Evolutionary conservation across 2,797 vertebrate species (phyloP).

Genomic region (Orientallactaga sibirica): DNA sequence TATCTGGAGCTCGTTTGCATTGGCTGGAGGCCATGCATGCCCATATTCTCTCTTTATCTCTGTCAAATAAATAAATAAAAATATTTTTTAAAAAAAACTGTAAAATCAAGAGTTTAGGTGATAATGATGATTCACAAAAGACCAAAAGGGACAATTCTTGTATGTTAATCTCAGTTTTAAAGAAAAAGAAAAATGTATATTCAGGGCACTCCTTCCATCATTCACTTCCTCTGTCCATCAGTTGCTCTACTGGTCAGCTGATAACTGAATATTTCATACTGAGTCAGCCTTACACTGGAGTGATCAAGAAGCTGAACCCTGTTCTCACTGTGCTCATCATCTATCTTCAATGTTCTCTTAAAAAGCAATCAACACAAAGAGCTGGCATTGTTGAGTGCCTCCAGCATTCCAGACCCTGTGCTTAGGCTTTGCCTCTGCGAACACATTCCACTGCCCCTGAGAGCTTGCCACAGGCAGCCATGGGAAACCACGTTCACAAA

Average conservation of each 20-base stretch:
- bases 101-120: background rate
- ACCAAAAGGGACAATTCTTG: background rate
- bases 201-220: background rate
- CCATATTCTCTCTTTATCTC: too few species aligned
- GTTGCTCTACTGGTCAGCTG: background rate
- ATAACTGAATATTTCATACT: background rate
- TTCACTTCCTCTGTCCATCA: background rate
- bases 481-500: too few species aligned
- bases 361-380: background rate
- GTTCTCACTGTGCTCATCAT: background rate
- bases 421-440: background rate
- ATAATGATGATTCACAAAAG: background rate
- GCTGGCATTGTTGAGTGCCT: background rate
- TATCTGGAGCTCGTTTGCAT: background rate
- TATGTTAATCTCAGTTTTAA: background rate
- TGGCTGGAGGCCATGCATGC: too few species aligned
- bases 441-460: too few species aligned
- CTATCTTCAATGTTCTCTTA: background rate
- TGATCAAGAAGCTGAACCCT: background rate
- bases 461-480: background rate
- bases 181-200: background rate
- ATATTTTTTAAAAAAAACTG: too few species aligned
- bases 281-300: background rate
- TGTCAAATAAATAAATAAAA: too few species aligned
- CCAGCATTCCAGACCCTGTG: accelerated